Evolutionary conservation across 2,113 vertebrate genomes (phyloP).

Genomic region (Tinamus guttatus): DNA sequence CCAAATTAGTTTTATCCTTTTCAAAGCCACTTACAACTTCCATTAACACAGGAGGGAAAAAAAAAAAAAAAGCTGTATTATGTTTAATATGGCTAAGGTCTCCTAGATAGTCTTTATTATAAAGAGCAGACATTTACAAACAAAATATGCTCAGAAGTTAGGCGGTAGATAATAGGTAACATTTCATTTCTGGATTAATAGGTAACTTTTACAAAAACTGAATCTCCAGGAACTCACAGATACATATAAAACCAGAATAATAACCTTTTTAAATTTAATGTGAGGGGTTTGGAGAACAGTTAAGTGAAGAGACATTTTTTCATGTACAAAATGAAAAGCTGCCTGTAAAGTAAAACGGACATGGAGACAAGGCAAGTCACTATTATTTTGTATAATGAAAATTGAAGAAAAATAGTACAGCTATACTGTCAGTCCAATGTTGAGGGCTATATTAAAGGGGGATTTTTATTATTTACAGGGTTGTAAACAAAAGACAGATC

Average conservation of each 20-base stretch:
- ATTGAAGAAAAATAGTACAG: constrained; percentile 14
- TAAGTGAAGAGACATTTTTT: not conserved
- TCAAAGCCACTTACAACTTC: not conserved
- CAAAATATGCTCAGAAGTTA: not conserved
- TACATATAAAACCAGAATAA: not conserved
- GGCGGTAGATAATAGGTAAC: not conserved
- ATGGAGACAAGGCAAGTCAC: not conserved
- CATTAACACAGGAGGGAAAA: not conserved
- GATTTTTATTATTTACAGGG: not conserved
- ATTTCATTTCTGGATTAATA: not conserved
- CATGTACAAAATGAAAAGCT: not conserved
- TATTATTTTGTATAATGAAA: constrained; percentile 49
- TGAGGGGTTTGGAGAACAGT: not conserved
- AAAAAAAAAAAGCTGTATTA: not conserved
- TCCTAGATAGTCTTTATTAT: not conserved
- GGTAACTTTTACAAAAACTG: not conserved
- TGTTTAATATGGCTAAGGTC: not conserved
- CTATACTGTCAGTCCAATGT: not conserved
- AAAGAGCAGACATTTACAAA: not conserved
- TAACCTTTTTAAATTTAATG: not conserved
- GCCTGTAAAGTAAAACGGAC: not conserved
- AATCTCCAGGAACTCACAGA: not conserved
- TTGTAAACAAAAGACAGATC: not conserved
- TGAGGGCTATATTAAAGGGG: not conserved
- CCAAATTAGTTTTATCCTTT: not conserved